These are phyloP conservation scores for Sthenelais limicola DNA, from an alignment of 2,888 invertebrate species.

Conservation along the genomic window DNA sequence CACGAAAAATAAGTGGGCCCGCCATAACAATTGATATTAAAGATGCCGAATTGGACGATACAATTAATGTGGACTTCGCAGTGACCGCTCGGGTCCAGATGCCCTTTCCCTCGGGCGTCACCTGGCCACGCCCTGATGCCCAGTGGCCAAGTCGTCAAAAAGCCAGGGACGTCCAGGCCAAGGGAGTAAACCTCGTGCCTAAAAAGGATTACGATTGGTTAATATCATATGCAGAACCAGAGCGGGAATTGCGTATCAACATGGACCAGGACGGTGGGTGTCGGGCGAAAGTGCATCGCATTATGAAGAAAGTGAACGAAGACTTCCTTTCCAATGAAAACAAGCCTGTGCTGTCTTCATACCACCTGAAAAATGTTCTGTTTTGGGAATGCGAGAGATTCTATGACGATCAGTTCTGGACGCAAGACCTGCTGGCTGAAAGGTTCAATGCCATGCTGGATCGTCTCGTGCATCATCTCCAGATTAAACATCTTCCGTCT, in stretches of 20 bases:
- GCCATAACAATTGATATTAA: too few relatives aligned
- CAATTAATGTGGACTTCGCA: too few relatives aligned
- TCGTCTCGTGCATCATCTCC: too few relatives aligned
- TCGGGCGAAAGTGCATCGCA: slow-evolving; percentile 44
- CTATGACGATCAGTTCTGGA: too few relatives aligned
- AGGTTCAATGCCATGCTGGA: too few relatives aligned
- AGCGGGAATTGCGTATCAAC: slow-evolving; percentile 41
- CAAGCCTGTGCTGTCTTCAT: not conserved
- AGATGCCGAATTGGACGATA: too few relatives aligned
- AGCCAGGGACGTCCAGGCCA: not conserved
- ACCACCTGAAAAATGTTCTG: not conserved
- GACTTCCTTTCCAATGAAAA: not conserved
- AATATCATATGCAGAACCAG: slow-evolving; percentile 36
- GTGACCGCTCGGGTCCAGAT: too few relatives aligned
- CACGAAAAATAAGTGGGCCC: too few relatives aligned
- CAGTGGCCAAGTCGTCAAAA: not conserved
- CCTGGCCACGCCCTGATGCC: not conserved
- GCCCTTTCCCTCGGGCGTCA: not conserved
- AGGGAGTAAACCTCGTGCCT: slow-evolving; percentile 37
- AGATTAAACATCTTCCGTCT: too few relatives aligned
- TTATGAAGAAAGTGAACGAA: slow-evolving; percentile 46
- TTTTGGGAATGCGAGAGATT: too few relatives aligned
- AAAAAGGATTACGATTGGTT: slow-evolving; percentile 46
- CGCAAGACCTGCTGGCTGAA: too few relatives aligned
- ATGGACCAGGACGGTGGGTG: slow-evolving; percentile 46